Evolutionary conservation across 2,797 vertebrate genomes (phyloP).

Genomic region (Myotis daubentonii): DNA sequence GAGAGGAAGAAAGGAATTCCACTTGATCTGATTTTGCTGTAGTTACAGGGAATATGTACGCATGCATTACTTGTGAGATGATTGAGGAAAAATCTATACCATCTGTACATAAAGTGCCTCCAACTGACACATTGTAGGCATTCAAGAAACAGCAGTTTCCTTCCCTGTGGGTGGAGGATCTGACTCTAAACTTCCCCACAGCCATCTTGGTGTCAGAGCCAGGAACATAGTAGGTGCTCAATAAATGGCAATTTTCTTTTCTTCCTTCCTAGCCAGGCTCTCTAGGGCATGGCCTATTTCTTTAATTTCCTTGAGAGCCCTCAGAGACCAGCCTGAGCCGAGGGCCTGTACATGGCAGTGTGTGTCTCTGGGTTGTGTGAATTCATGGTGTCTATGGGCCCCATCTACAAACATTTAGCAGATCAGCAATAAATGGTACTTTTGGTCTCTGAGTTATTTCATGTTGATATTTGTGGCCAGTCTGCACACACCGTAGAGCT

Average conservation of each 20-base stretch:
- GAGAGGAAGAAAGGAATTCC: not conserved
- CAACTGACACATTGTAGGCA: not conserved
- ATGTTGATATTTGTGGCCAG: not conserved
- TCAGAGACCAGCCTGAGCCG: not conserved
- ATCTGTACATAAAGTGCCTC: not conserved
- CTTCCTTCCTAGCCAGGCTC: not conserved
- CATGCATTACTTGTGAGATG: not conserved
- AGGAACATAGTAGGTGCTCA: not conserved
- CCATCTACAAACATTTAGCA: not conserved
- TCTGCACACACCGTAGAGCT: not conserved
- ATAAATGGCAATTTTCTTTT: not conserved
- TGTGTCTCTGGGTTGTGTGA: not conserved
- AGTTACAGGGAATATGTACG: too few relatives aligned
- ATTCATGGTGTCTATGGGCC: accelerated
- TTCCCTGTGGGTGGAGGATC: not conserved
- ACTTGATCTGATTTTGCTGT: not conserved
- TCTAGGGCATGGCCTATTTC: not conserved
- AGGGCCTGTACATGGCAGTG: not conserved
- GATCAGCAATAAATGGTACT: not conserved
- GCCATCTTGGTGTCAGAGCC: not conserved
- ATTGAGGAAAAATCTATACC: not conserved
- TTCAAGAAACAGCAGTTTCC: not conserved
- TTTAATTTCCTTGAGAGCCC: not conserved
- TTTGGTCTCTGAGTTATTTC: not conserved
- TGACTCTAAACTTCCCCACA: not conserved